Evolutionary conservation across 2,888 invertebrate species (phyloP), one percentile per base, ranked within the genome.

Genomic region (Leptura quadrifasciata): DNA sequence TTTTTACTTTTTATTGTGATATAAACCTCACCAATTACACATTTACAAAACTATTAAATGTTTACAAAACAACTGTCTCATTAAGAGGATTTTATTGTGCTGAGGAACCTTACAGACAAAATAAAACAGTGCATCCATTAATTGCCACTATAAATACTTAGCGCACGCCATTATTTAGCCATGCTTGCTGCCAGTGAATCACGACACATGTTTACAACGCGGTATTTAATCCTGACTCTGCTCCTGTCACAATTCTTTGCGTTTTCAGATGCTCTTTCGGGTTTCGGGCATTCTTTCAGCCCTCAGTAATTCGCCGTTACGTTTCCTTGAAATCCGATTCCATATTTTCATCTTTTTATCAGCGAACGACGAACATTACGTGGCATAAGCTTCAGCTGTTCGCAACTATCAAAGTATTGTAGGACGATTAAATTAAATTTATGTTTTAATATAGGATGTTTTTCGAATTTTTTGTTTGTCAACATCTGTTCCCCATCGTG

Each of bases 111-210:
- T 65, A 57, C 78, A 81, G 79, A 80, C 79, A 80, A 78, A 83
- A 83, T 81, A 84, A 83, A 82, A 81, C 81, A 76, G 79, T 72
- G 73, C 78, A 54, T 72, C 77, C 80, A 83, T 84, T 84, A 83
- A 84, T 84, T 83, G 81, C 79, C 72, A 74, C 82, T 81, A 82
- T 84, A 83, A 84, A 84, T 83, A 84, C 80, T 68, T 47, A 80
- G 78, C 79, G 78, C 81, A 75, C 74, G 80, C 81, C 81, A 81
- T 84, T 82, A 79, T 81, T 83, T 78, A 77, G 71, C 74, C 68
- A 76, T 67, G 78, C 75, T 61, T 72, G 68, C 72, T 81, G 80
- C 81, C 81, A 82, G 82, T 83, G 84, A 83, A 83, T 84, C 81
- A 82, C 82, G 77, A 82, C 83, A 84, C 82, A 80, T 84, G 83